Base-by-base conservation (phyloP, 1,140 invertebrate genomes). In the Augochlora pura region DNA sequence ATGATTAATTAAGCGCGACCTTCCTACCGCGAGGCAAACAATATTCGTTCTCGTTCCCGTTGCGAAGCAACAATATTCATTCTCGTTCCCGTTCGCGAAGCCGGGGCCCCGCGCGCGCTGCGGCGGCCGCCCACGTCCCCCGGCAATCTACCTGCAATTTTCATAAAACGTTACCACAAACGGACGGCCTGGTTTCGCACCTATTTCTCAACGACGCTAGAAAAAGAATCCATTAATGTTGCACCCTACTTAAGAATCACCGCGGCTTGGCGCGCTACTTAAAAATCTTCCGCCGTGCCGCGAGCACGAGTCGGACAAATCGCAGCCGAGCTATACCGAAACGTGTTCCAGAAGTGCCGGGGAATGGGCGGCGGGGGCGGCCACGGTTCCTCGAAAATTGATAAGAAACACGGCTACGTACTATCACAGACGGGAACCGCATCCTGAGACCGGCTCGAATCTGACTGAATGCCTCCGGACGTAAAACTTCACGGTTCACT, bases 161-260 rank as follows among this genome's bases (percentile, higher is more conserved):
- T 78, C 67, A 59, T 75, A 57, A 69, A 71, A 77, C 46, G 46
- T 39, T 77, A 77, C 67, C 75, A 71, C 80, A 63, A 80, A 81
- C 78, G 78, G 78, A 76, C 78, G 72, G 78, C 14, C 78, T 75
- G 73, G 52, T 65, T 80, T 74, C 49, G n/a, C 70, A 65, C 39
- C 74, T 76, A 69, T 76, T 77, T 73, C 69, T 72, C 59, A 52
- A 78, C 69, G 38, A 78, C 66, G 54, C 27, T 76, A 42, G 63
- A 75, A 75, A 75, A 75, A 75, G 73, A 75, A 75, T 75, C 49
- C 63, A 75, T 75, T 67, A 75, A 75, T 63, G 63, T 54, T 74
- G 63, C 32, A 57, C 16, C 23, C 32, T 75, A 57, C 73, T 65
- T 57, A 52, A 38, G 23, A 67, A 27, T 57, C 72, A 10, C 64